A percentile compares a stretch with the other conserved stretches of the same genome.
These are phyloP conservation scores for Heterocephalus glaber DNA, from an alignment of 2,113 vertebrate genomes.

Conservation along the genomic window DNA sequence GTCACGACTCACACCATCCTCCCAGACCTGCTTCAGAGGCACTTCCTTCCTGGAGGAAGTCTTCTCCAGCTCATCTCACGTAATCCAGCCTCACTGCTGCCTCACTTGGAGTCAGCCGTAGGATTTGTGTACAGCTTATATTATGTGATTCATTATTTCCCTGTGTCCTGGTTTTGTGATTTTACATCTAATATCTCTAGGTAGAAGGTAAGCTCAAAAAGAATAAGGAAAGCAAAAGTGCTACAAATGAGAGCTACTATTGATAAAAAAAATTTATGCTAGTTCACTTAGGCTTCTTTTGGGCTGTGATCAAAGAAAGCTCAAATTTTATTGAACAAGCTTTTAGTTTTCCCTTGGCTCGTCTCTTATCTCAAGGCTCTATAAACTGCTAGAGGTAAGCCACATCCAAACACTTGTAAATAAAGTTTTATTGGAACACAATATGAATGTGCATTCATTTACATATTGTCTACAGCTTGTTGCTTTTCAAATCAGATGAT, in stretches of 20 bases:
- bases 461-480: not conserved
- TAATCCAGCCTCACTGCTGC: not conserved
- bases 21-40: not conserved
- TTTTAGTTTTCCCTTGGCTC: not conserved
- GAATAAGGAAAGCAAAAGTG: not conserved
- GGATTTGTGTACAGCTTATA: not conserved
- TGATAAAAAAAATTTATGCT: not conserved
- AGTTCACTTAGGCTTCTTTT: not conserved
- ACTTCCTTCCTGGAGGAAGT: conserved; percentile 72
- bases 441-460: not conserved
- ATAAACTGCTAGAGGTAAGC: not conserved
- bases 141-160: conserved; percentile 4
- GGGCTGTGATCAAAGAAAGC: not conserved
- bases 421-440: conserved; percentile 48
- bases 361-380: not conserved
- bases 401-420: not conserved
- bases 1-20: conserved; percentile 48
- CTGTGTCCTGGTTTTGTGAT: conserved; percentile 16
- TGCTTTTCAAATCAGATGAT: not conserved
- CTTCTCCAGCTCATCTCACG: conserved; percentile 38
- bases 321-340: not conserved
- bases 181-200: not conserved
- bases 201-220: not conserved
- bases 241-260: not conserved
- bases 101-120: not conserved